phyloP scores from a whole-genome alignment of 2,888 invertebrate genomes.

The Drosophila basisetae region DNA sequence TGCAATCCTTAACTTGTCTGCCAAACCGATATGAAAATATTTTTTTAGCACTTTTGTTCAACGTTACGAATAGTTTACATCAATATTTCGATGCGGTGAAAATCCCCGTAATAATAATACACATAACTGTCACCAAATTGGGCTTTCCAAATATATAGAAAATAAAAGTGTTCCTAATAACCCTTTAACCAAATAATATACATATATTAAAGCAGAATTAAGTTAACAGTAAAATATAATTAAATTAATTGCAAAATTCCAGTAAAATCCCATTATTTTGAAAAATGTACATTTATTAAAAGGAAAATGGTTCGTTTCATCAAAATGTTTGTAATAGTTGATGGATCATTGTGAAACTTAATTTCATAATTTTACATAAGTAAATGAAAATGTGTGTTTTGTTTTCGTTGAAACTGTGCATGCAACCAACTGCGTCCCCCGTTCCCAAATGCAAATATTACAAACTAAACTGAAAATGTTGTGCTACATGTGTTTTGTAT shows the following conservation, averaged over 20 bases:
- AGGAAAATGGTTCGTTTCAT: slow-evolving; percentile 23
- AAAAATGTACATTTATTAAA: background rate
- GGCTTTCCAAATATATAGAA: background rate
- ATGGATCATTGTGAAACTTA: slow-evolving; percentile 21
- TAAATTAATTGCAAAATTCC: background rate
- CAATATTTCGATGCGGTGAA: background rate
- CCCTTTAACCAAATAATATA: background rate
- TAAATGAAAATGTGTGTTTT: slow-evolving; percentile 39
- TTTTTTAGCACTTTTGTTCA: background rate
- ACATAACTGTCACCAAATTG: background rate
- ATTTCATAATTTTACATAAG: slow-evolving; percentile 16
- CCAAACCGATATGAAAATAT: background rate
- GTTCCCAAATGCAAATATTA: slow-evolving; percentile 37
- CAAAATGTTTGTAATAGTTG: slow-evolving; percentile 19
- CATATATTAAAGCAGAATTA: background rate
- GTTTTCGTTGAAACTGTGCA: slow-evolving; percentile 46
- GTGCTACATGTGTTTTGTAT: slow-evolving; percentile 45
- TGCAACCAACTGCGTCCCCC: slow-evolving; percentile 45
- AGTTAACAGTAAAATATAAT: background rate
- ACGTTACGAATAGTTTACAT: background rate
- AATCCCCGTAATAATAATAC: background rate
- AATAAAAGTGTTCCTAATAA: background rate
- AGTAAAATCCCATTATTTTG: background rate
- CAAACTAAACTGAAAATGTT: slow-evolving; percentile 26
- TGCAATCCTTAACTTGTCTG: background rate